Percentiles rank a stretch among this genome's conserved stretches.
These are phyloP conservation scores for Brienomyrus longianalis DNA, from an alignment of 2,113 vertebrate species.

Conservation along the genomic window DNA sequence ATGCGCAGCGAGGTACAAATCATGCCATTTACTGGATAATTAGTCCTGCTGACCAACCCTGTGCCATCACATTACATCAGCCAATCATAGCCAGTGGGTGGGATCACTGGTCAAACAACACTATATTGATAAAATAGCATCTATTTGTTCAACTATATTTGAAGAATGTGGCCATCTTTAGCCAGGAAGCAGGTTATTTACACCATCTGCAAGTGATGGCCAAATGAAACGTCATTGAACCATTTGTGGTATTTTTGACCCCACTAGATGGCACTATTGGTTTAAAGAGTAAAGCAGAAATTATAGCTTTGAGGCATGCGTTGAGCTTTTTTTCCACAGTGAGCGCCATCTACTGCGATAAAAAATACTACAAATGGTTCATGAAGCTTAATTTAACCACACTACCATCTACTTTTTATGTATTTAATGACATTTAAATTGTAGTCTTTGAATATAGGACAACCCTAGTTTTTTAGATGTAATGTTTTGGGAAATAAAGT, in stretches of 20 bases:
- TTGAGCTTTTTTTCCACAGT: neutral
- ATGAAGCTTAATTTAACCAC: neutral
- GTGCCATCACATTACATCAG: too few species aligned
- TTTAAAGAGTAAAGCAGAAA: neutral
- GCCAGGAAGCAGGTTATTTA: neutral
- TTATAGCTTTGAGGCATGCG: neutral
- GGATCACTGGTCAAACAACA: neutral
- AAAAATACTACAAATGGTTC: neutral
- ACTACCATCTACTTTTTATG: too few species aligned
- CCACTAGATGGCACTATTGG: neutral
- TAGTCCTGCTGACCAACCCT: neutral
- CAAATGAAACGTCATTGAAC: neutral
- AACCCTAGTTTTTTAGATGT: neutral
- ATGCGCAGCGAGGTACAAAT: neutral
- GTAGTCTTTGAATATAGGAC: neutral
- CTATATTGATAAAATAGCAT: neutral
- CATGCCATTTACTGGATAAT: neutral
- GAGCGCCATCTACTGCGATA: neutral
- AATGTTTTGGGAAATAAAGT: neutral
- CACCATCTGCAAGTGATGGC: neutral
- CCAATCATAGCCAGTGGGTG: too few species aligned
- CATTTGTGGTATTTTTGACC: neutral
- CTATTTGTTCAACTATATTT: neutral
- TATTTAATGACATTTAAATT: too few species aligned
- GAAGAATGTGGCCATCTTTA: neutral